Evolutionary conservation across 2,888 invertebrate species (phyloP).

Genomic region (Epirrhoe alternata): DNA sequence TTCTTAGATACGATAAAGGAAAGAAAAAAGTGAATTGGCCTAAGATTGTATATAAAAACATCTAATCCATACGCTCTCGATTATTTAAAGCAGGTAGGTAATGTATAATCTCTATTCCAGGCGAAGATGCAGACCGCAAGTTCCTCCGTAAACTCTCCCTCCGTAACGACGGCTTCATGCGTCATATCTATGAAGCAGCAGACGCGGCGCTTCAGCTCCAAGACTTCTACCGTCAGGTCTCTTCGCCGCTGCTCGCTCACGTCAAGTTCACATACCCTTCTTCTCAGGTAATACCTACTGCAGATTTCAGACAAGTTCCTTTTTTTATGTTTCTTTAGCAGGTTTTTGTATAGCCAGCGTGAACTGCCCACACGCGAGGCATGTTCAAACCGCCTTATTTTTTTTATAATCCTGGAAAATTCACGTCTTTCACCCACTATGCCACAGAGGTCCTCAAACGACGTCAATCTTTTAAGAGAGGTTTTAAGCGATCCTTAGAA

Average conservation of each 20-base stretch:
- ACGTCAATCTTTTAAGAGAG: too few relatives aligned
- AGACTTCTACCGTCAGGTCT: slow-evolving; percentile 88
- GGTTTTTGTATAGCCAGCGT: too few relatives aligned
- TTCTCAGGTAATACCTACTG: slow-evolving; percentile 64
- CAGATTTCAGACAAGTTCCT: background rate
- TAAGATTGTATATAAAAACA: too few relatives aligned
- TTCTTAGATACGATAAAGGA: too few relatives aligned
- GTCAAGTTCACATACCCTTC: slow-evolving; percentile 87
- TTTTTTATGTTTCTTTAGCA: background rate
- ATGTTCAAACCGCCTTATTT: too few relatives aligned
- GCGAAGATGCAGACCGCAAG: slow-evolving; percentile 87
- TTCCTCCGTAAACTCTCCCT: slow-evolving; percentile 88
- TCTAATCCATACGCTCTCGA: too few relatives aligned
- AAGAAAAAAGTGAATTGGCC: too few relatives aligned
- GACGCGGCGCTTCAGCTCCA: slow-evolving; percentile 88
- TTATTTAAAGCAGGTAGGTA: background rate
- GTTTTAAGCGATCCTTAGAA: too few relatives aligned
- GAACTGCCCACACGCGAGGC: too few relatives aligned
- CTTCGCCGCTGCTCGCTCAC: slow-evolving; percentile 88
- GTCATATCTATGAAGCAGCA: slow-evolving; percentile 89
- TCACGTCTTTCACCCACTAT: too few relatives aligned
- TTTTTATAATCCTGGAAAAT: too few relatives aligned
- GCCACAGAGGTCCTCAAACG: too few relatives aligned
- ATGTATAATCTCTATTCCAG: slow-evolving; percentile 46
- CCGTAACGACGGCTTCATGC: slow-evolving; percentile 87